phyloP scores from a whole-genome alignment of 2,797 vertebrate species.

The Neopelma chrysocephalum region DNA sequence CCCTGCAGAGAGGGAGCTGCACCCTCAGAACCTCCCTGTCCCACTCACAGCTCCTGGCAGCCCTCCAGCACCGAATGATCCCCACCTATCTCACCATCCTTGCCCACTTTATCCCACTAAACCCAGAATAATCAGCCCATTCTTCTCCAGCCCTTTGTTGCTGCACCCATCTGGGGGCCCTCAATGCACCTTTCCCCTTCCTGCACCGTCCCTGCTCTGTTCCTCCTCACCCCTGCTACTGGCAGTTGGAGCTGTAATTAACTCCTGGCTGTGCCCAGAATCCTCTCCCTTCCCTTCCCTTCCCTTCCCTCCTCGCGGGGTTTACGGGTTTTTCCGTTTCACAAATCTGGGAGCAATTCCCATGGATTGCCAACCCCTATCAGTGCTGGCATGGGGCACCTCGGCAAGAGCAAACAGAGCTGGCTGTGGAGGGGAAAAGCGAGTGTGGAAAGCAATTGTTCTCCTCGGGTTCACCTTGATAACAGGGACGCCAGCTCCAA shows the following conservation, averaged over 20 bases:
- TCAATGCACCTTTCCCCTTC: neutral
- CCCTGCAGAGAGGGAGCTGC: neutral
- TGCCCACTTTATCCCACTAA: neutral
- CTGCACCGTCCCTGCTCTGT: neutral
- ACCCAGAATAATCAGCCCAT: conserved; percentile 22
- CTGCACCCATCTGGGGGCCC: conserved; percentile 54
- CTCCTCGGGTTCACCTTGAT: conserved; percentile 10
- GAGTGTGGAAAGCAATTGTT: conserved; percentile 37
- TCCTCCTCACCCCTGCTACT: neutral
- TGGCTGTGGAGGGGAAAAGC: conserved; percentile 11
- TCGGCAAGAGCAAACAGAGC: conserved; percentile 36
- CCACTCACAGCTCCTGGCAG: neutral
- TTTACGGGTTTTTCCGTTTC: neutral
- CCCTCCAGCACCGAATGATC: neutral
- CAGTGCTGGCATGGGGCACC: neutral
- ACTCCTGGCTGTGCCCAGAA: neutral
- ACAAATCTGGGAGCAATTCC: conserved; percentile 13
- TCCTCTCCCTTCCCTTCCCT: neutral
- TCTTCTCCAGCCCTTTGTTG: conserved; percentile 6
- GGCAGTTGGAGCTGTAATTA: conserved; percentile 17
- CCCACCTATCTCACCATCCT: neutral
- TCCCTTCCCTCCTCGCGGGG: neutral
- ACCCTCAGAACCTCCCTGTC: neutral
- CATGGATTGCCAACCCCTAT: neutral
- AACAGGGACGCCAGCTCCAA: conserved; percentile 23